Base-by-base conservation (phyloP, 2,888 invertebrate genomes). In the Panopea generosa region DNA sequence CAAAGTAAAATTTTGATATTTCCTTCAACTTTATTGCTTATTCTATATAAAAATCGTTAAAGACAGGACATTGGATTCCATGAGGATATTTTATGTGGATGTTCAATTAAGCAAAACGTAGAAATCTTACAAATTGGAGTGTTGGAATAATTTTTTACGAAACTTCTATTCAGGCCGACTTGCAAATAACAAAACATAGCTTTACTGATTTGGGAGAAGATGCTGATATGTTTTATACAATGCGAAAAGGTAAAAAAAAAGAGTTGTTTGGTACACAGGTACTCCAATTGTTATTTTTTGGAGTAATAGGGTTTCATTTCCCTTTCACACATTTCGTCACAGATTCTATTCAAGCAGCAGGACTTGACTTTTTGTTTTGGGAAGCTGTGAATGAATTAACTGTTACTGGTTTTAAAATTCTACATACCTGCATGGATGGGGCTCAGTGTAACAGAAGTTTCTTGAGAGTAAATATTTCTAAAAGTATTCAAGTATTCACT, bases 251-350 rank as follows among this genome's bases (percentile, higher is more conserved):
- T 2, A 65, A 22, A 16, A 20, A 26, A 18, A 50, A 60, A 20
- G 56, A 45, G 40, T n/a, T 18, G 7, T 49, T 67, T 9, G 67
- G 53, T 2, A 72, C 11, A 33, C 73, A 71, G 38, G 65, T 53
- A n/a, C 20, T 27, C 66, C 0, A 69, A 77, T 47, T 26, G 66
- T 78, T 2, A 72, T n/a, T 72, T 52, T 57, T 68, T 24, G 73
- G 76, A 38, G 33, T 80, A 2, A 66, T 66, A n/a, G 76, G 80
- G 2, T 79, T 70, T n/a, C 57, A 52, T n/a, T 74, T 74, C 53
- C 75, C 69, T n/a, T 38, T 70, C 20, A 65, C 77, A 7, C 77
- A 77, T 43, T 73, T 77, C 45, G n/a, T 77, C 6, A 40, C 62
- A 14, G 63, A 70, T 11, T 6, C 59, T 1, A 29, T 70, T 9